phyloP scores from a whole-genome alignment of 2,888 invertebrate species.

The Plebejus anna region DNA sequence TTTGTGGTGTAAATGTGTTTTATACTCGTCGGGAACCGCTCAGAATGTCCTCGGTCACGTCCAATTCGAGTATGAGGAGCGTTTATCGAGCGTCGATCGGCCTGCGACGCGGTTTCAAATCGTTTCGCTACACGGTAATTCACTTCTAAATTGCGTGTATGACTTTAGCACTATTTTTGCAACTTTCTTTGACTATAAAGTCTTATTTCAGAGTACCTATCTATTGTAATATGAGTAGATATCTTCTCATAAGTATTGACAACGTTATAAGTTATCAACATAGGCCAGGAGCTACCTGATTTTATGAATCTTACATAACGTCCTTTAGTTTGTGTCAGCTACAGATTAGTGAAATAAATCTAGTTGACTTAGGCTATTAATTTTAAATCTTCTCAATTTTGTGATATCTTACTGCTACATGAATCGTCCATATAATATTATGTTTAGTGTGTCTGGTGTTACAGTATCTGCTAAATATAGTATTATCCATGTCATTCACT shows the following conservation, averaged over 20 bases:
- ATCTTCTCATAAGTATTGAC: background rate
- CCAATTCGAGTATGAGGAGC: slow-evolving; percentile 72
- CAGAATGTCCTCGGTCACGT: slow-evolving; percentile 73
- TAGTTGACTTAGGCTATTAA: background rate
- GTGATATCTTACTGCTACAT: background rate
- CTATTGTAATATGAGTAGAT: background rate
- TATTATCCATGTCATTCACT: no score
- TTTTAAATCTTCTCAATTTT: background rate
- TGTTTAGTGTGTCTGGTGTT: no score
- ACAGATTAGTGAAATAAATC: background rate
- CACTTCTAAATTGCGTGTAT: background rate
- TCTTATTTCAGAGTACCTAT: background rate
- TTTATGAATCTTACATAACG: background rate
- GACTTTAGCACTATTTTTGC: background rate
- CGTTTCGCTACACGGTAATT: slow-evolving; percentile 71
- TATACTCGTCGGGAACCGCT: slow-evolving; percentile 43
- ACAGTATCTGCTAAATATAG: no score
- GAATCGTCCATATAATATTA: no score
- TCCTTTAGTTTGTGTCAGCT: background rate
- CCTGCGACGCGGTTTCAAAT: slow-evolving; percentile 71
- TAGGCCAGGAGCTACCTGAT: background rate
- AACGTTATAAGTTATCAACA: background rate
- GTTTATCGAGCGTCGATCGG: slow-evolving; percentile 72
- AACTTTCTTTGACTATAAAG: background rate
- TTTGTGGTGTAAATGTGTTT: slow-evolving; percentile 41